Base-by-base conservation (phyloP, 1,140 invertebrate genomes). In the Panagrolaimus sp. region DNA sequence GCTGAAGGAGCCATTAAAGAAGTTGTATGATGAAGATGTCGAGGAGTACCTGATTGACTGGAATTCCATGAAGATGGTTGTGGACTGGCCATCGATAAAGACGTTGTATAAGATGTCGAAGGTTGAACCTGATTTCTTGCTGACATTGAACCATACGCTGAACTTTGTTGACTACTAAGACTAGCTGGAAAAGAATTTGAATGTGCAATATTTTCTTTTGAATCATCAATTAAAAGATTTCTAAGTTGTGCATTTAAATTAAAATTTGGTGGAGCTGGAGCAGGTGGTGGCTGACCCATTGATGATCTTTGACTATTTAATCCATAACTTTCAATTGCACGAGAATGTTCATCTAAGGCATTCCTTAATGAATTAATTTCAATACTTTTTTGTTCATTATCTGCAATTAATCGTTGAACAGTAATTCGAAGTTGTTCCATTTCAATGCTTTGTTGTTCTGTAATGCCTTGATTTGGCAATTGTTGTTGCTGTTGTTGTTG, bases 321-420 rank as follows among this genome's bases (percentile, higher is more conserved):
- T 13, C 67, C 51, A 13, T 68, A 46, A 31, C 31, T 67, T 38
- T 69, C 68, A n/a, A 45, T 46, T 25, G 70, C 38, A 20, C 70
- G 27, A 23, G 51, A 31, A 27, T 81, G 78, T 46, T 82, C 79
- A 61, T 78, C 81, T 27, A 87, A 67, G 27, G 84, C 74, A 68
- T 78, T 78, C 44, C 80, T 75, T 65, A 87, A 72, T 57, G 85
- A 85, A 42, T 84, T 84, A 48, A 87, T 84, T 74, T 84, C 82
- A 69, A 82, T 76, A 65, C 85, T 84, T 84, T 87, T 87, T 74
- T 87, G 85, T 66, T 86, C 84, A 81, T 87, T 87, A 53, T 85
- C 83, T 13, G 81, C 77, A 82, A 87, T 85, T 47, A 87, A 74
- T 20, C 83, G 78, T 65, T 87, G 85, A 23, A 87, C 83, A 45